Conservation (phyloP, 2,113 vertebrate genomes). For the Emydura subglobosa region DNA sequence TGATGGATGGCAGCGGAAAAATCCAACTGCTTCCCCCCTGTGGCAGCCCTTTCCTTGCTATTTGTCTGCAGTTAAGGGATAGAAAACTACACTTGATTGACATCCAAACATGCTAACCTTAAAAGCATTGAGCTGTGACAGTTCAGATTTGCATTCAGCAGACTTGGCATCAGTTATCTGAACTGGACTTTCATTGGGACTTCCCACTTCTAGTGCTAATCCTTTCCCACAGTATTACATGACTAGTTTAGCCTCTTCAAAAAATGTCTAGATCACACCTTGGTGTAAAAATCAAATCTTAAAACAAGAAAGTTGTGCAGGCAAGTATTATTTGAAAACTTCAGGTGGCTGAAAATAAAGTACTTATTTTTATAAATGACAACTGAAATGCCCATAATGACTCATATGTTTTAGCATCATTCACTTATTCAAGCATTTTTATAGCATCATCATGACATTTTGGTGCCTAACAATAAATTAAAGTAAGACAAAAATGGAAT, state of each 20-base stretch:
- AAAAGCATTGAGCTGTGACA: neutral
- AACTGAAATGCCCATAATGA: neutral
- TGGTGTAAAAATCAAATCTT: neutral
- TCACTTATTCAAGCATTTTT: neutral
- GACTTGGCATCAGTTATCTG: neutral
- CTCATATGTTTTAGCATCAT: neutral
- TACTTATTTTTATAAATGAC: neutral
- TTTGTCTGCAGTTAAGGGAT: neutral
- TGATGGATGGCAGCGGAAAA: neutral
- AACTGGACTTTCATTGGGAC: neutral
- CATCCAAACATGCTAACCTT: neutral
- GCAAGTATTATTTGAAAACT: neutral
- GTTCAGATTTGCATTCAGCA: accelerated
- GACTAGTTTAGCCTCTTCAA: accelerated
- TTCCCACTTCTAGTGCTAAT: neutral
- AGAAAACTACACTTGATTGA: neutral
- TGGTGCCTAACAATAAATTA: neutral
- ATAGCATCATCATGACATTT: neutral
- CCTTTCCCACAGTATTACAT: neutral
- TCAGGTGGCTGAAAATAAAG: neutral
- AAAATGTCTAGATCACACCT: neutral
- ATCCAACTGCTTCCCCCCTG: neutral
- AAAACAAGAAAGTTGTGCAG: neutral
- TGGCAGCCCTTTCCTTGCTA: neutral
- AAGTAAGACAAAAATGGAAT: neutral